Percentiles rank a stretch among this genome's conserved stretches.
phyloP scores from a whole-genome alignment of 2,797 vertebrate species.

The Margarornis squamiger region DNA sequence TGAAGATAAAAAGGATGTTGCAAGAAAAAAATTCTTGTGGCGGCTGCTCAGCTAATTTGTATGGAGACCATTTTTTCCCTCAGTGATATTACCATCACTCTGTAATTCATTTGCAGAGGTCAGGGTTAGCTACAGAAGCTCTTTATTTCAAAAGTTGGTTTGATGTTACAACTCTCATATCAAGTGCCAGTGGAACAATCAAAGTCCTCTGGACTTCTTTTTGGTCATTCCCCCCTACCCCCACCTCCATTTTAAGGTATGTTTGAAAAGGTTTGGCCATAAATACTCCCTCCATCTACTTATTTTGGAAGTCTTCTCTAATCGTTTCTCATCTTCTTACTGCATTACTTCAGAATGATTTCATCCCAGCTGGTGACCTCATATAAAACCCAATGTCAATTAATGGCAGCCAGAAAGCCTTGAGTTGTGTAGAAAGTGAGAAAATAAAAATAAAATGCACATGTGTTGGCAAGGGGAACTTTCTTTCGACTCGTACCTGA shows the following conservation, averaged over 20 bases:
- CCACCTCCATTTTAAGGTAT: background rate
- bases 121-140: slow-evolving; percentile 8
- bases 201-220: slow-evolving; percentile 25
- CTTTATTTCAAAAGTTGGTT: background rate
- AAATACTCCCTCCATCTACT: slow-evolving; percentile 30
- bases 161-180: slow-evolving; percentile 29
- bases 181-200: slow-evolving; percentile 46
- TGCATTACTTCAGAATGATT: slow-evolving; percentile 67
- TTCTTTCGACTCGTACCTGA: slow-evolving; percentile 67
- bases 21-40: slow-evolving; percentile 19
- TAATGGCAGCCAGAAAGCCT: slow-evolving; percentile 51
- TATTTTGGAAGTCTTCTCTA: slow-evolving; percentile 37
- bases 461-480: background rate
- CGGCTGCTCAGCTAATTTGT: background rate
- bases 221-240: background rate
- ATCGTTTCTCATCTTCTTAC: slow-evolving; percentile 39
- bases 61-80: background rate
- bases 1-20: slow-evolving; percentile 48
- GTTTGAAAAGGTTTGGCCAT: slow-evolving; percentile 21
- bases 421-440: slow-evolving; percentile 3
- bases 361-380: slow-evolving; percentile 66
- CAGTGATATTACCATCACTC: background rate
- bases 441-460: slow-evolving; percentile 51
- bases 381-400: slow-evolving; percentile 52
- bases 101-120: background rate